Evolutionary conservation across 2,113 vertebrate genomes (phyloP).

Genomic region (Urocitellus parryii): DNA sequence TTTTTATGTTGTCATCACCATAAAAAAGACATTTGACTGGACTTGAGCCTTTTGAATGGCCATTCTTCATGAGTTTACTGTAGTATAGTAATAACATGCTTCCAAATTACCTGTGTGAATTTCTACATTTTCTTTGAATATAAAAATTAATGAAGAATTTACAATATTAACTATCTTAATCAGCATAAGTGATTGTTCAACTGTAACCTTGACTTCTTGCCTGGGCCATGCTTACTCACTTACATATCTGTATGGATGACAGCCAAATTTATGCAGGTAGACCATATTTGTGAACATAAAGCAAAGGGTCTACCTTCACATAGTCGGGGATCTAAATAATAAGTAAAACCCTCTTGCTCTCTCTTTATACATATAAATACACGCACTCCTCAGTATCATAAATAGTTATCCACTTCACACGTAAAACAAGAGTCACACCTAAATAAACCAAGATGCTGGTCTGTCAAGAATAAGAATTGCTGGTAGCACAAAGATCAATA

Average conservation of each 20-base stretch:
- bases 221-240: not conserved
- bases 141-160: not conserved
- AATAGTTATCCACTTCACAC: not conserved
- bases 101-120: not conserved
- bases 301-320: not conserved
- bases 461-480: not conserved
- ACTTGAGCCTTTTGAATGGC: not conserved
- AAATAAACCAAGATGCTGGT: not conserved
- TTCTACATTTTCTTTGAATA: not conserved
- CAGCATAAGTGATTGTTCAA: not conserved
- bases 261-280: not conserved
- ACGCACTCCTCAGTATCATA: not conserved
- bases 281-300: not conserved
- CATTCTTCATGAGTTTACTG: not conserved
- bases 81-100: not conserved
- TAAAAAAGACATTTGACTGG: conserved; percentile 33
- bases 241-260: not conserved
- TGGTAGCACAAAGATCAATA: not conserved
- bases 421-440: not conserved
- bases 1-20: conserved; percentile 58
- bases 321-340: not conserved
- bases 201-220: not conserved
- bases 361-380: not conserved
- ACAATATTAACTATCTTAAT: not conserved
- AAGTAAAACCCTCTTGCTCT: not conserved